These are phyloP conservation scores for Characodon lateralis DNA, from an alignment of 2,797 vertebrate genomes.

Conservation along the genomic window DNA sequence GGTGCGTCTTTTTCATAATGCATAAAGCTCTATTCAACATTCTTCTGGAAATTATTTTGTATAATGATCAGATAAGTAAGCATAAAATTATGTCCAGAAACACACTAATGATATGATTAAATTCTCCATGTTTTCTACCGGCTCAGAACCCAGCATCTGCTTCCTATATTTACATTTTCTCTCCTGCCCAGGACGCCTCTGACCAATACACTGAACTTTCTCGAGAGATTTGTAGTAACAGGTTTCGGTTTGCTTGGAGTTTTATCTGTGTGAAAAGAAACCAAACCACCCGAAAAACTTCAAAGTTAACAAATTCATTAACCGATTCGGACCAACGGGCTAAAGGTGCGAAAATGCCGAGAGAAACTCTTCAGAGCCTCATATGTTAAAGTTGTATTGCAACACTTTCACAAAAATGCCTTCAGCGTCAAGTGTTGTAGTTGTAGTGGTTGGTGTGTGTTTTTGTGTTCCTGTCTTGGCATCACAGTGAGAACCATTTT, in stretches of 20 bases:
- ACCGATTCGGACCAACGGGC: neutral
- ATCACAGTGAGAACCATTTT: no score
- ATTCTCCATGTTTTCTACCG: neutral
- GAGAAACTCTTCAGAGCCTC: neutral
- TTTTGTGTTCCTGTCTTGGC: no score
- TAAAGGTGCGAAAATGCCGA: neutral
- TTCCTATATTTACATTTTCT: neutral
- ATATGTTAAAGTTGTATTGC: neutral
- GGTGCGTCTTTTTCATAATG: neutral
- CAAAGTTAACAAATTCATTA: neutral
- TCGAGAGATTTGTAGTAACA: neutral
- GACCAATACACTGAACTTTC: neutral
- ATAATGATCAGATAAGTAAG: no score
- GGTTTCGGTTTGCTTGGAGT: neutral
- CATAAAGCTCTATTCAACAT: neutral
- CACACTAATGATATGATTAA: neutral
- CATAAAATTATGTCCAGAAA: no score
- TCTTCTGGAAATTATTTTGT: neutral
- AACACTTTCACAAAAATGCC: neutral
- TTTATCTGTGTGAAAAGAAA: neutral
- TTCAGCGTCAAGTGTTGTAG: conserved; percentile 3
- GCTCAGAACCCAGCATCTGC: neutral
- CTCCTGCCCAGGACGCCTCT: neutral
- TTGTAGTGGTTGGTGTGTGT: neutral
- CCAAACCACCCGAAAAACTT: neutral